A percentile compares a stretch with the other conserved stretches of the same genome.
Conservation (phyloP, 2,888 invertebrate genomes). For the Ligdia adustata region DNA sequence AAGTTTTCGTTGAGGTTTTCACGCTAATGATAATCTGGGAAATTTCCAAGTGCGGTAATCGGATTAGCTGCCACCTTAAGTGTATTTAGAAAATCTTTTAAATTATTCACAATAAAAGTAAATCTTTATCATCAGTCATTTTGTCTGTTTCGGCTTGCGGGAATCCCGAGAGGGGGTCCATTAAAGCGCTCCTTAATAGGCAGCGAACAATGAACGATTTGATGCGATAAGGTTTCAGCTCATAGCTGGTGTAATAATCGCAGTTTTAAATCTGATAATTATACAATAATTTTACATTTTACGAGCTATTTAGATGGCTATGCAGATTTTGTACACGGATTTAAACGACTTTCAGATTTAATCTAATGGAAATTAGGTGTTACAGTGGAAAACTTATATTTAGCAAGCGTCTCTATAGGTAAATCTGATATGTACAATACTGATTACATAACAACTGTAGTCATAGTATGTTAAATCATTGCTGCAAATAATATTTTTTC, state of each 20-base stretch:
- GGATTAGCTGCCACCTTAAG: conserved; percentile 60
- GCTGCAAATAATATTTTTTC: no score
- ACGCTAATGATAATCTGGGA: conserved; percentile 67
- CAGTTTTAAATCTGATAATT: conserved; percentile 15
- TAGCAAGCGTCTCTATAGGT: no score
- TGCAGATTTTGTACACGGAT: conserved; percentile 6
- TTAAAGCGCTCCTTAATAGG: conserved; percentile 29
- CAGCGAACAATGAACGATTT: conserved; percentile 29
- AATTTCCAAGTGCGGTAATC: conserved; percentile 61
- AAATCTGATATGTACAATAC: no score
- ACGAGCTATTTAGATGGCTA: conserved; percentile 21
- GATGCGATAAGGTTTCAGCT: conserved; percentile 22
- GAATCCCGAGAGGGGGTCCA: conserved; percentile 35
- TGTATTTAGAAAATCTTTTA: conserved; percentile 54
- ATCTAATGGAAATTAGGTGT: background rate
- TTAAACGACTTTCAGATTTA: background rate
- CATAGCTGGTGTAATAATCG: conserved; percentile 21
- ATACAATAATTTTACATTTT: conserved; percentile 20
- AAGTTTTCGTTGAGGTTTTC: conserved; percentile 65
- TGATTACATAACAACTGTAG: no score
- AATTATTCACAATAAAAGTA: conserved; percentile 56
- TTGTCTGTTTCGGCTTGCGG: conserved; percentile 43
- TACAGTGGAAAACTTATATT: no score
- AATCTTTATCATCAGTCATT: conserved; percentile 51
- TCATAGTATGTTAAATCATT: no score